phyloP scores from a whole-genome alignment of 1,140 invertebrate species.

The Leptestheria dahalacensis region DNA sequence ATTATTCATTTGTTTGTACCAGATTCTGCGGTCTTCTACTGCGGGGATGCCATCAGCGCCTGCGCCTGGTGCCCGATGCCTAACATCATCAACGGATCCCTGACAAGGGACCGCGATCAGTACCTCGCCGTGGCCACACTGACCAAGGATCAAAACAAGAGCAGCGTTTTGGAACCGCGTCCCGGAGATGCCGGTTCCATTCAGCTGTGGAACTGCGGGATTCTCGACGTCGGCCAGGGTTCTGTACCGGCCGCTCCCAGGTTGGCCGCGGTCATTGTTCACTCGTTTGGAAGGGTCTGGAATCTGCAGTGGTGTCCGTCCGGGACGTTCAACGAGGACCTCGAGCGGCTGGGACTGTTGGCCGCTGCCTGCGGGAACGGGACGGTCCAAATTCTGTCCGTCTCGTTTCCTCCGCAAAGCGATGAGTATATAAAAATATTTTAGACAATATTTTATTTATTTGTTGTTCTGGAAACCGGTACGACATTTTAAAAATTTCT shows the following conservation, averaged over 20 bases:
- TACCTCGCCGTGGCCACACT: slow-evolving; percentile 38
- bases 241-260: slow-evolving; percentile 21
- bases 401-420: neutral
- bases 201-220: slow-evolving; percentile 42
- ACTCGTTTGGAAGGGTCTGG: slow-evolving; percentile 49
- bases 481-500: neutral
- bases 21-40: slow-evolving; percentile 36
- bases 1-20: neutral
- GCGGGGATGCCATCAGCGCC: slow-evolving; percentile 42
- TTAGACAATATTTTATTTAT: neutral
- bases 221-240: slow-evolving; percentile 22
- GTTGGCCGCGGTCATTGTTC: slow-evolving; percentile 39
- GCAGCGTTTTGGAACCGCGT: slow-evolving; percentile 23
- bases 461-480: neutral
- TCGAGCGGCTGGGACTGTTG: slow-evolving; percentile 43
- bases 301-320: slow-evolving; percentile 59
- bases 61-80: slow-evolving; percentile 41
- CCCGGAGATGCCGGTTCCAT: slow-evolving; percentile 31
- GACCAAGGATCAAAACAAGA: slow-evolving; percentile 30
- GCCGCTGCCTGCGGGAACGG: slow-evolving; percentile 50
- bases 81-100: slow-evolving; percentile 18
- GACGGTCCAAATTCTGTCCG: slow-evolving; percentile 5
- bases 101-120: slow-evolving; percentile 26
- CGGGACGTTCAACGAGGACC: slow-evolving; percentile 37
- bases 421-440: neutral